phyloP scores from a whole-genome alignment of 2,888 invertebrate species.

The Branchipolynoe longqiensis region DNA sequence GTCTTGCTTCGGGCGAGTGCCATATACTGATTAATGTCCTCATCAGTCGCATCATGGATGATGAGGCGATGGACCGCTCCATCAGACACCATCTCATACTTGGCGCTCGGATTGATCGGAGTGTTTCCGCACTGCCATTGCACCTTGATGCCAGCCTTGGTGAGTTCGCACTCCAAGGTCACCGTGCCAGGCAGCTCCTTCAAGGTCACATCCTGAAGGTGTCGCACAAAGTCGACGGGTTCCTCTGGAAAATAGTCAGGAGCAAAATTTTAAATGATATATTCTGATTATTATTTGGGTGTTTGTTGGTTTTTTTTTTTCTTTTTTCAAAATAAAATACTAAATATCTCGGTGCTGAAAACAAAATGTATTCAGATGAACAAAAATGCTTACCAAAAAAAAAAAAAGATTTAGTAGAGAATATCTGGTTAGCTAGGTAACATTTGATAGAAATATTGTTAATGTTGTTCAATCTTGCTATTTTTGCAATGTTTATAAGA shows the following conservation, averaged over 20 bases:
- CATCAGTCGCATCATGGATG: slow-evolving; percentile 88
- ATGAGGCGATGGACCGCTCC: slow-evolving; percentile 88
- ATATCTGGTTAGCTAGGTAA: too few relatives aligned
- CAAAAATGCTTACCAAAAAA: too few relatives aligned
- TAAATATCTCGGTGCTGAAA: too few relatives aligned
- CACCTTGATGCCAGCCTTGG: slow-evolving; percentile 83
- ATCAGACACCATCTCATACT: slow-evolving; percentile 60
- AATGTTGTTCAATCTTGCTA: too few relatives aligned
- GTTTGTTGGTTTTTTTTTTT: too few relatives aligned
- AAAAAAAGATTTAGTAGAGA: too few relatives aligned
- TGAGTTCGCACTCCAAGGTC: slow-evolving; percentile 89
- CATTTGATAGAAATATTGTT: too few relatives aligned
- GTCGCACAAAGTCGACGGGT: slow-evolving; percentile 76
- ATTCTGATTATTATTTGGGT: too few relatives aligned
- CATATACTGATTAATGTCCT: slow-evolving; percentile 78
- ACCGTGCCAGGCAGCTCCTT: slow-evolving; percentile 73
- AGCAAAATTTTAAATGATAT: too few relatives aligned
- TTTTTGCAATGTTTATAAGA: too few relatives aligned
- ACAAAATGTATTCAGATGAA: too few relatives aligned
- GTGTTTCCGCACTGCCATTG: slow-evolving; percentile 56
- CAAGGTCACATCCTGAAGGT: slow-evolving; percentile 75
- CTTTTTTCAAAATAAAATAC: too few relatives aligned
- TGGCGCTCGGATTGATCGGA: slow-evolving; percentile 54
- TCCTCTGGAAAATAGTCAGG: slow-evolving; percentile 64
- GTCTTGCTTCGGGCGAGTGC: slow-evolving; percentile 75